Conservation (phyloP, 2,797 vertebrate genomes). For the Lepilemur ruficaudatus region DNA sequence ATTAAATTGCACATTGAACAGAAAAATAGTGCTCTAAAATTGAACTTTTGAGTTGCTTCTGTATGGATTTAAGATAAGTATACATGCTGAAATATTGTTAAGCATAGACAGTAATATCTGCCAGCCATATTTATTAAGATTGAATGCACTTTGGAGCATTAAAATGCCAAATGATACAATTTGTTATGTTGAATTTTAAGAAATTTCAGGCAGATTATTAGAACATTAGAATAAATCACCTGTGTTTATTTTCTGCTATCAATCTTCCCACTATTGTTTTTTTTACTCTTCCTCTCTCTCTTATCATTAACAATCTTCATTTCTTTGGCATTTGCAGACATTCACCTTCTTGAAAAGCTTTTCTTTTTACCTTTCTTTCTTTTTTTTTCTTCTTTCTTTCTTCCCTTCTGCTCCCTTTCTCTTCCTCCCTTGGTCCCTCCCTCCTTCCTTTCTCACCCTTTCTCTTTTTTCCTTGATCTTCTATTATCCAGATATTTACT, state of each 20-base stretch:
- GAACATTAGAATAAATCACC: neutral
- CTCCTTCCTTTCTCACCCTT: neutral
- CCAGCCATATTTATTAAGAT: constrained; percentile 40
- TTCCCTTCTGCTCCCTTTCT: no score
- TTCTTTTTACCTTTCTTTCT: neutral
- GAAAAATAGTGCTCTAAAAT: constrained; percentile 43
- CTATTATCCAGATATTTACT: constrained; percentile 40
- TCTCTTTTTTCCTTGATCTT: neutral
- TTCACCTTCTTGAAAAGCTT: neutral
- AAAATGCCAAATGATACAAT: constrained; percentile 7
- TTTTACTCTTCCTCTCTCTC: neutral
- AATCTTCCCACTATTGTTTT: neutral
- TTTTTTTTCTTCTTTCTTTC: no score
- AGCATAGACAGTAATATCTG: neutral
- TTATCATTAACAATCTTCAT: constrained; percentile 24
- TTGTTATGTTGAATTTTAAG: constrained; percentile 41
- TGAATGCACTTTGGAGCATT: neutral
- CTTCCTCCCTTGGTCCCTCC: neutral
- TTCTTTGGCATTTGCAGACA: neutral
- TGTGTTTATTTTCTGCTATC: constrained; percentile 3
- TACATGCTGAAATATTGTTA: neutral
- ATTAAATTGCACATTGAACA: constrained; percentile 14
- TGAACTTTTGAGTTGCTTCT: constrained; percentile 32
- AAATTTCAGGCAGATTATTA: constrained; percentile 27
- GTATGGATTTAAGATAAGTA: constrained; percentile 1